phyloP scores from a whole-genome alignment of 2,888 invertebrate species.

The Rhagonycha fulva region DNA sequence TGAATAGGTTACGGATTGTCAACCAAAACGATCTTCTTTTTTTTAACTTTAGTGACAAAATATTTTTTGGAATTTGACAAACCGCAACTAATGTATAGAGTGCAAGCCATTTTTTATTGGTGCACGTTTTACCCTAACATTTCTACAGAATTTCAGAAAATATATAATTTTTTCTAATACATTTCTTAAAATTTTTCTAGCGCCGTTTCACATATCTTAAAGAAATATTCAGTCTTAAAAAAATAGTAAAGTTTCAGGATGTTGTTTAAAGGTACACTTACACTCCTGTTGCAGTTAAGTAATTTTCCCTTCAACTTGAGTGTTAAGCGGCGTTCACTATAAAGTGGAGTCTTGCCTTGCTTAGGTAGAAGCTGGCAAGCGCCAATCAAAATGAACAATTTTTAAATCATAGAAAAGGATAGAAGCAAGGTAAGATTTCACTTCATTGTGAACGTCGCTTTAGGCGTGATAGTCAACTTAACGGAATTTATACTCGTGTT shows the following conservation, averaged over 20 bases:
- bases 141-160: slow-evolving; percentile 3
- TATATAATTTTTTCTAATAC: not conserved
- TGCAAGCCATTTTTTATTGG: not conserved
- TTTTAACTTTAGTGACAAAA: not conserved
- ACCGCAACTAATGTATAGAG: not conserved
- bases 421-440: too few relatives aligned
- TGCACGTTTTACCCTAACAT: not conserved
- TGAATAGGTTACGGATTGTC: not conserved
- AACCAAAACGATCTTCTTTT: not conserved
- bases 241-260: slow-evolving; percentile 9
- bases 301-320: not conserved
- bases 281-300: not conserved
- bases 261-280: not conserved
- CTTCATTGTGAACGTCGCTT: too few relatives aligned
- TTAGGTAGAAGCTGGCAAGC: too few relatives aligned
- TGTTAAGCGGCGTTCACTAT: too few relatives aligned
- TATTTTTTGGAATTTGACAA: not conserved
- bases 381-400: too few relatives aligned
- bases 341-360: too few relatives aligned
- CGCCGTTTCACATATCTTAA: slow-evolving; percentile 15
- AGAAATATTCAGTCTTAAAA: slow-evolving; percentile 16
- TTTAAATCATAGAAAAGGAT: too few relatives aligned
- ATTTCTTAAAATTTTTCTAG: not conserved
- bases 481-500: not conserved
- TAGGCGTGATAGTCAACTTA: not conserved